phyloP scores from a whole-genome alignment of 2,113 vertebrate species.

The Pipa parva region DNA sequence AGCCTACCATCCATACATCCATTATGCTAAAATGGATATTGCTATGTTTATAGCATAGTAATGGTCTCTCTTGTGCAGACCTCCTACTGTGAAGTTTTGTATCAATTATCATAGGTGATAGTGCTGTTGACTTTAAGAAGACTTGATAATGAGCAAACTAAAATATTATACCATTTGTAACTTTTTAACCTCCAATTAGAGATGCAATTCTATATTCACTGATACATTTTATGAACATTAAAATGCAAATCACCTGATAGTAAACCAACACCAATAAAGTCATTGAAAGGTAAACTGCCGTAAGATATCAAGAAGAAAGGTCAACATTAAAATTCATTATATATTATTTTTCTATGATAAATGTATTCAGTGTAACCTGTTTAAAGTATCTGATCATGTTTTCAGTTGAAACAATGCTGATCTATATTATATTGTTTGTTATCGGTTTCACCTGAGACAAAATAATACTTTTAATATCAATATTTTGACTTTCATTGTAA shows the following conservation, averaged over 20 bases:
- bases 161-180: background rate
- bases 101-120: background rate
- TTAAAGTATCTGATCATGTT: too few species aligned
- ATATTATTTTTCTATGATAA: too few species aligned
- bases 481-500: too few species aligned
- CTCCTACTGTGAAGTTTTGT: background rate
- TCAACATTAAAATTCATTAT: too few species aligned
- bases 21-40: background rate
- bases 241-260: background rate
- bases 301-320: background rate
- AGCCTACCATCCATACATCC: background rate
- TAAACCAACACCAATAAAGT: background rate
- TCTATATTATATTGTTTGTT: too few species aligned
- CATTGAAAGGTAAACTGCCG: background rate
- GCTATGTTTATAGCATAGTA: background rate
- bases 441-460: too few species aligned
- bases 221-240: background rate
- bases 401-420: too few species aligned
- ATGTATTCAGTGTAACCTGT: too few species aligned
- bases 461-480: too few species aligned
- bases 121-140: background rate
- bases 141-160: background rate
- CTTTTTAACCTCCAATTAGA: too few species aligned
- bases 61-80: background rate
- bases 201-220: background rate